These are phyloP conservation scores for Alfaro cultratus DNA, from an alignment of 2,797 vertebrate genomes.

Conservation along the genomic window DNA sequence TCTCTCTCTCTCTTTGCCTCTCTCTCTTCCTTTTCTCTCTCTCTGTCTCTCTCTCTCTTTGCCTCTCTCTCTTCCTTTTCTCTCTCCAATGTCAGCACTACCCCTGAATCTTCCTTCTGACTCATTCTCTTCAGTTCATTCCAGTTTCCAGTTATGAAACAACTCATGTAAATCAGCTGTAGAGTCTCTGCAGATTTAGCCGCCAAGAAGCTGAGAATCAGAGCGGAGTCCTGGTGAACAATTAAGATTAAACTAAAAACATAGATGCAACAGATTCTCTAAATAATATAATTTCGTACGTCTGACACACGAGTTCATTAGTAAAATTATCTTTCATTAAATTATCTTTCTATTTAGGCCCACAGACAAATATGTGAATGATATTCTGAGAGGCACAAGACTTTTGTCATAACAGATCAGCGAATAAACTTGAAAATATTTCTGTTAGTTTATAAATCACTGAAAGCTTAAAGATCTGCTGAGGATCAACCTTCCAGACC, in stretches of 20 bases:
- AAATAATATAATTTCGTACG: no score
- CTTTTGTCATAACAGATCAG: no score
- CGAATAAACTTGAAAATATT: no score
- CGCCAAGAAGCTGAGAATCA: not conserved
- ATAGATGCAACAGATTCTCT: no score
- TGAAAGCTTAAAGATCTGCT: no score
- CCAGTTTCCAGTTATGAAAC: slow-evolving; percentile 21
- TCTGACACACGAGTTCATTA: no score
- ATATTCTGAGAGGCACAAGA: no score
- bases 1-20: not conserved
- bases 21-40: not conserved
- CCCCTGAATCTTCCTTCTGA: slow-evolving; percentile 8
- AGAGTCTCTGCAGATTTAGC: not conserved
- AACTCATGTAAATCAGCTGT: slow-evolving; percentile 6
- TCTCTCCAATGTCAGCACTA: slow-evolving; percentile 6
- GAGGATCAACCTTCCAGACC: no score
- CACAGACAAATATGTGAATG: no score
- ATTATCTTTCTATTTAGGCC: no score
- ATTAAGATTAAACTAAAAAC: not conserved
- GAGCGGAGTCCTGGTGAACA: not conserved
- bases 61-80: not conserved
- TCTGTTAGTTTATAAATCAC: no score
- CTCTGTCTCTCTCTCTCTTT: not conserved
- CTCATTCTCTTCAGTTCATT: not conserved
- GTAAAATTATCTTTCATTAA: no score